Conservation (phyloP, 2,797 vertebrate genomes). For the Schizopygopsis malacanthus region DNA sequence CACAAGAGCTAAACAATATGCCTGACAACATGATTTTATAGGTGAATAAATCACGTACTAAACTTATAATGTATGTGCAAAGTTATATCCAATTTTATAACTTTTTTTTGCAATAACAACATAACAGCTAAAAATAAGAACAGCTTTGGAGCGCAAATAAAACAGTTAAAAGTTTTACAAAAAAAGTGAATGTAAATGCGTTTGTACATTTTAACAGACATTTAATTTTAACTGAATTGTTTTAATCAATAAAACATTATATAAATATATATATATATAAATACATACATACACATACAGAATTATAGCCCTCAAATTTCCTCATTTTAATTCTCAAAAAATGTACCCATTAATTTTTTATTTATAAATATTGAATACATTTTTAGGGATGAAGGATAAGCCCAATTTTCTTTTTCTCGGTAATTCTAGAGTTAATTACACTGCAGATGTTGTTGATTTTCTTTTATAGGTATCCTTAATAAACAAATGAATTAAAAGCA, state of each 20-base stretch:
- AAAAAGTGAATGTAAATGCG: no score
- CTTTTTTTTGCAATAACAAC: background rate
- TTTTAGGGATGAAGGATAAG: background rate
- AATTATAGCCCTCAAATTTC: no score
- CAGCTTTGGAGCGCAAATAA: background rate
- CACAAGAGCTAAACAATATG: background rate
- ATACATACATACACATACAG: no score
- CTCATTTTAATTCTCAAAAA: background rate
- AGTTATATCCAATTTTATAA: background rate
- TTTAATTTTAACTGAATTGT: no score
- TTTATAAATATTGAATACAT: background rate
- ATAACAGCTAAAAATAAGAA: background rate
- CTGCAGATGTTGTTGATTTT: background rate
- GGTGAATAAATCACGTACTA: background rate
- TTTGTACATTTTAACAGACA: no score
- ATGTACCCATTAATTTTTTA: background rate
- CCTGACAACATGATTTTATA: background rate
- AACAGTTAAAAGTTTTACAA: no score
- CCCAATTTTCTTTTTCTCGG: no score
- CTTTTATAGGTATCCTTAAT: background rate
- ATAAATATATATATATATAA: no score
- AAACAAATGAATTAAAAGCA: background rate
- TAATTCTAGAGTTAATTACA: background rate
- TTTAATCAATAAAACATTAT: no score
- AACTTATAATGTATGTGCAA: background rate